Base-by-base conservation (phyloP, 2,113 vertebrate genomes). In the Pogona vitticeps region DNA sequence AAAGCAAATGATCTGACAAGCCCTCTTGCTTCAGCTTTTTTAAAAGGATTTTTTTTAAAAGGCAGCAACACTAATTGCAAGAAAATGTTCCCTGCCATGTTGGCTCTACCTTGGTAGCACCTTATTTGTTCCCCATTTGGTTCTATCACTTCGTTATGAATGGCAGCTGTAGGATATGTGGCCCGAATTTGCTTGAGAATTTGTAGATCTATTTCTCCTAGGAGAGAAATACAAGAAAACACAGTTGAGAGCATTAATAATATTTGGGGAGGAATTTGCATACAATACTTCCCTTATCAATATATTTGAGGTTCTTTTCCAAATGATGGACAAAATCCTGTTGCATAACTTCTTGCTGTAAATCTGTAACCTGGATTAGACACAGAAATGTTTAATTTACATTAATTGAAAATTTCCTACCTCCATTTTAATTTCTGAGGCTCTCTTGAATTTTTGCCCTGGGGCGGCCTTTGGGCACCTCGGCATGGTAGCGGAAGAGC, bases 161-260 rank as follows among this genome's bases (percentile, higher is more conserved):
- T 96, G 61, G 92, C 67, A 83, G 95, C 82, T 38, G 88, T 91
- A 3, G 98, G 97, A 78, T 97, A 95, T 1, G 91, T 95, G 65
- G 94, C 94, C 93, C 95, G 96, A 52, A 98, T 68, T 87, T 97
- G 93, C 42, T 94, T 95, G 42, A 99, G 94, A 46, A 99, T 97
- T 38, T 97, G 94, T 89, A 95, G 93, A 91, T 98, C 98, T 42
- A 98, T 89, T 95, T 98, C 96, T 85, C 98, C 98, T 98, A 92
- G 15, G 83, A 95, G 8, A 85, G 2, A 61, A 92, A 83, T 38
- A 80, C 7, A 7, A 76, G 61, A 68, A 88, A 2, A 33, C 7
- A 38, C 21, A 23, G 36, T 26, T 20, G 15, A 72, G 21, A 28
- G 36, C 26, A 33, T 23, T 77, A 21, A 23, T 21, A 40, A 23